Conservation (phyloP, 2,797 vertebrate genomes). For the Acanthurus leucopareius region DNA sequence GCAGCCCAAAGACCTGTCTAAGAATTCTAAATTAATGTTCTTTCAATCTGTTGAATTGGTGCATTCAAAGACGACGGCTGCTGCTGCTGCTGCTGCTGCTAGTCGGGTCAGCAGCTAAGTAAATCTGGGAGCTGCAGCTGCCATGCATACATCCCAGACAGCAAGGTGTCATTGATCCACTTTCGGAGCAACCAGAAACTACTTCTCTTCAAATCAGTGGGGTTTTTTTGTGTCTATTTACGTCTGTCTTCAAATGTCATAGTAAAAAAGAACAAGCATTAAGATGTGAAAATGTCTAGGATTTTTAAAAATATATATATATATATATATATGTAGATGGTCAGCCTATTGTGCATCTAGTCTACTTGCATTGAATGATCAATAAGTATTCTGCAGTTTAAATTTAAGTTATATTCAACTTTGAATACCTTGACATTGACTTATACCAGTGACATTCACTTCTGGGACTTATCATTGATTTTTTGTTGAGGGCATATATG, state of each 20-base stretch:
- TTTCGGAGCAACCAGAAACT: not conserved
- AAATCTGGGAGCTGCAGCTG: constrained; percentile 36
- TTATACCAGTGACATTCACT: too few relatives aligned
- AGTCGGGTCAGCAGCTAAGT: not conserved
- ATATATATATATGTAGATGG: too few relatives aligned
- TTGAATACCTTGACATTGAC: too few relatives aligned
- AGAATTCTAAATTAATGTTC: not conserved
- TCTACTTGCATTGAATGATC: too few relatives aligned
- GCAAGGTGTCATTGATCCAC: constrained; percentile 47
- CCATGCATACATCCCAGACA: constrained; percentile 38
- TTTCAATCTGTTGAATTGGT: constrained; percentile 29
- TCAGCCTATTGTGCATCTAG: too few relatives aligned
- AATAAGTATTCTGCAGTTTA: too few relatives aligned
- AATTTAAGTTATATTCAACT: too few relatives aligned
- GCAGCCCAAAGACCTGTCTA: not conserved
- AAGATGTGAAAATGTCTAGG: not conserved
- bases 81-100: constrained; percentile 5
- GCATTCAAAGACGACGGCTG: constrained; percentile 11
- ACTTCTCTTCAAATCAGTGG: not conserved
- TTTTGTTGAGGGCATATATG: too few relatives aligned
- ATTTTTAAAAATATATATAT: not conserved
- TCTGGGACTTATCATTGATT: too few relatives aligned
- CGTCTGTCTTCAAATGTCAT: not conserved
- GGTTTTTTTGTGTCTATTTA: not conserved
- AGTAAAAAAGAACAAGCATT: not conserved